These are phyloP conservation scores for Takifugu ocellatus DNA, from an alignment of 2,797 vertebrate species.

Conservation along the genomic window DNA sequence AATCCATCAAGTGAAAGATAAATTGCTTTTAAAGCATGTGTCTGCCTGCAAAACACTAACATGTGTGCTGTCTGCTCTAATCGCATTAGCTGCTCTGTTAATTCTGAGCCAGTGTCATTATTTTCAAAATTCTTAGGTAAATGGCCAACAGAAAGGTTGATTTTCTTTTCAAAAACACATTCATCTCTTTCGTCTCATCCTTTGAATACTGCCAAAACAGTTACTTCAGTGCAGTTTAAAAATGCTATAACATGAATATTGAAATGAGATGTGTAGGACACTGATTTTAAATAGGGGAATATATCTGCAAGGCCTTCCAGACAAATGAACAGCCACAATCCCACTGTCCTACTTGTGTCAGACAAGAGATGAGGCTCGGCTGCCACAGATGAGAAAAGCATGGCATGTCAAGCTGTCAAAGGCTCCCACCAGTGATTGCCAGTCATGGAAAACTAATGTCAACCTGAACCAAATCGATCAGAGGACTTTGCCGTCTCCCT, in stretches of 20 bases:
- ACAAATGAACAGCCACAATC: slow-evolving; percentile 31
- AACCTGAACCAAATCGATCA: slow-evolving; percentile 45
- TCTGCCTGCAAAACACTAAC: slow-evolving; percentile 66
- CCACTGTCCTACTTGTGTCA: slow-evolving; percentile 52
- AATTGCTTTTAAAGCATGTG: slow-evolving; percentile 65
- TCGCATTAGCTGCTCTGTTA: slow-evolving; percentile 64
- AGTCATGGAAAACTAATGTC: slow-evolving; percentile 47
- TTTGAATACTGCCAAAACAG: background rate
- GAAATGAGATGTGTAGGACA: slow-evolving; percentile 15
- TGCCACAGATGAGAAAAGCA: slow-evolving; percentile 63
- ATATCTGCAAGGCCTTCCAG: slow-evolving; percentile 39
- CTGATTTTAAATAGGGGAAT: slow-evolving; percentile 22
- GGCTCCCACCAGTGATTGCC: slow-evolving; percentile 39
- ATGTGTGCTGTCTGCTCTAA: slow-evolving; percentile 65
- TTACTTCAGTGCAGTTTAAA: slow-evolving; percentile 10
- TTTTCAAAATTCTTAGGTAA: slow-evolving; percentile 53
- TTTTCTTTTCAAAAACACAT: slow-evolving; percentile 11
- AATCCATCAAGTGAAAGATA: slow-evolving; percentile 66
- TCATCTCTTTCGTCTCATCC: slow-evolving; percentile 16
- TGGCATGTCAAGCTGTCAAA: slow-evolving; percentile 50
- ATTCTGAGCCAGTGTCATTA: slow-evolving; percentile 58
- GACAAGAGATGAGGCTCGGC: slow-evolving; percentile 26
- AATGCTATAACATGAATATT: slow-evolving; percentile 7
- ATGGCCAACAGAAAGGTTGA: slow-evolving; percentile 46
- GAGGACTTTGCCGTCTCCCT: slow-evolving; percentile 42